Percentiles rank a stretch among this genome's conserved stretches.
phyloP scores from a whole-genome alignment of 2,888 invertebrate species.

The Cyaniris semiargus region DNA sequence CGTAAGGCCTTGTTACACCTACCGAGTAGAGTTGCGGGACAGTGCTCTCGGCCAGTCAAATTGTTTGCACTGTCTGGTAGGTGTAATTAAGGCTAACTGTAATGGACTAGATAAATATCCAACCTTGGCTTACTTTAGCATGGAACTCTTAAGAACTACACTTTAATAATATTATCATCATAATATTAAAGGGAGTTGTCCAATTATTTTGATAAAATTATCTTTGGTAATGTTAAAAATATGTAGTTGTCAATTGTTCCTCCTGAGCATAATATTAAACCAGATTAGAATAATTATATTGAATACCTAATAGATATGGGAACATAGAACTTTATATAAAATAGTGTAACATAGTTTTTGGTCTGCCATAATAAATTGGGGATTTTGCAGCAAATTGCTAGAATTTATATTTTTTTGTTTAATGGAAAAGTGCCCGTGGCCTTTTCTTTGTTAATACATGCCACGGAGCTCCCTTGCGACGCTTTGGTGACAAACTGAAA shows the following conservation, averaged over 20 bases:
- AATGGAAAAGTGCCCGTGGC: conserved; percentile 70
- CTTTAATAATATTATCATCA: neutral
- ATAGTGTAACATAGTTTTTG: neutral
- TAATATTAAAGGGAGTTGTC: neutral
- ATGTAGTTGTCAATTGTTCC: neutral
- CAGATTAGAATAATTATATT: neutral
- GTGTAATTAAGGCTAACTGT: too few species aligned
- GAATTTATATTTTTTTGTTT: conserved; percentile 37
- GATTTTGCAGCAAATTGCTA: neutral
- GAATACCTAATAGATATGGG: neutral
- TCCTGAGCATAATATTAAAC: neutral
- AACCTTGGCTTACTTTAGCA: neutral
- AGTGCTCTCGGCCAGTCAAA: too few species aligned
- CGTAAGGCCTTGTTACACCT: too few species aligned
- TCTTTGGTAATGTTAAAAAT: neutral
- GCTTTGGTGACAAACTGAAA: conserved; percentile 70
- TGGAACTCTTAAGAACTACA: neutral
- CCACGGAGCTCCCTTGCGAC: conserved; percentile 70
- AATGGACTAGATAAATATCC: neutral
- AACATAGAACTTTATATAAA: neutral
- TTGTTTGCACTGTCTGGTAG: too few species aligned
- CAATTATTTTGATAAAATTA: neutral
- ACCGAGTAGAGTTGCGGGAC: too few species aligned
- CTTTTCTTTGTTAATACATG: conserved; percentile 70
- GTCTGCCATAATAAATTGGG: neutral